Evolutionary conservation across 2,797 vertebrate species (phyloP).

Genomic region (Hippocampus kuda): DNA sequence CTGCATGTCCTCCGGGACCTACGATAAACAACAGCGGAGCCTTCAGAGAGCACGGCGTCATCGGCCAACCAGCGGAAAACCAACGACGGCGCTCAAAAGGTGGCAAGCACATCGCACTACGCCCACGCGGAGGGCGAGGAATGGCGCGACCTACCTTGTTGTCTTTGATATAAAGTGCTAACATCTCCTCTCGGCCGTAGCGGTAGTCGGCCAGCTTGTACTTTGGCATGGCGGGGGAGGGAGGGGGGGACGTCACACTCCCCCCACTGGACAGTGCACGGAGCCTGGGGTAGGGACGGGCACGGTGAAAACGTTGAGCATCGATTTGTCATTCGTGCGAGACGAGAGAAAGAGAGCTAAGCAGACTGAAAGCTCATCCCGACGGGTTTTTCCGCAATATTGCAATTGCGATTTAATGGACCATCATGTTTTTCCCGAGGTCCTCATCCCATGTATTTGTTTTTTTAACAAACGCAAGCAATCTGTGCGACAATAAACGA

Average conservation of each 20-base stretch:
- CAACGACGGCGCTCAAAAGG: background rate
- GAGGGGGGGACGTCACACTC: constrained; percentile 84
- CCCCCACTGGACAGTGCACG: constrained; percentile 89
- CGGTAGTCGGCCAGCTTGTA: constrained; percentile 93
- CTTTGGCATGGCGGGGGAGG: constrained; percentile 93
- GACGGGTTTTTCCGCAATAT: too few species aligned
- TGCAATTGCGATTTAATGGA: too few species aligned
- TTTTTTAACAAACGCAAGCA: too few species aligned
- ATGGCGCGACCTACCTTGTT: constrained; percentile 70
- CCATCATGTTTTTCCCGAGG: too few species aligned
- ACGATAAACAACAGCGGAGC: background rate
- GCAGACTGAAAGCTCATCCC: too few species aligned
- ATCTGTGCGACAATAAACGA: too few species aligned
- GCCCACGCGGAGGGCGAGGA: too few species aligned
- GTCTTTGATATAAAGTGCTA: constrained; percentile 94
- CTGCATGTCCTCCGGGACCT: constrained; percentile 90
- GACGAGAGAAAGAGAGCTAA: too few species aligned
- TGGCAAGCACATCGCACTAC: background rate
- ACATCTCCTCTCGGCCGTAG: constrained; percentile 91
- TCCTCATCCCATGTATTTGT: too few species aligned
- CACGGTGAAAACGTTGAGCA: background rate
- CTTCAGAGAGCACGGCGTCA: background rate
- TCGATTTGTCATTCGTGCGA: too few species aligned
- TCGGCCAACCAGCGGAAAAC: background rate
- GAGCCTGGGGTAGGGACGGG: constrained; percentile 64